Evolutionary conservation across 1,140 invertebrate species (phyloP).

Genomic region (Panulirus ornatus): DNA sequence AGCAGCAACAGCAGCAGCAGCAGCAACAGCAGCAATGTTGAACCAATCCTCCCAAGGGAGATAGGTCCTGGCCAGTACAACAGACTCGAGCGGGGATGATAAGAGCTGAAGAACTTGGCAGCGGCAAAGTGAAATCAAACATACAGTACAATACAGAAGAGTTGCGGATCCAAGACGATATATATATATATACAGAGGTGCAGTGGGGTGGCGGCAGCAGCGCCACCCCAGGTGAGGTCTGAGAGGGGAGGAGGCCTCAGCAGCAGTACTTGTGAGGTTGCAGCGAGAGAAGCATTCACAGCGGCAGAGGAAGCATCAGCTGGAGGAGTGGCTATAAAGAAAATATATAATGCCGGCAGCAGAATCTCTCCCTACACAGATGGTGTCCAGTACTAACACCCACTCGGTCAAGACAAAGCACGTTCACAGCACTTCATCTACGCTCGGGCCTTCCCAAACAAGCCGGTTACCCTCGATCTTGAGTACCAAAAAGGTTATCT

Average conservation of each 20-base stretch:
- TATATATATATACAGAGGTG: background rate
- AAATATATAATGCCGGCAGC: constrained; percentile 2
- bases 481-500: too few relatives aligned
- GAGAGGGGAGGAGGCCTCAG: background rate
- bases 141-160: background rate
- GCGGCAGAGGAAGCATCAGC: background rate
- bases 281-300: background rate
- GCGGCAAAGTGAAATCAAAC: background rate
- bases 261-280: background rate
- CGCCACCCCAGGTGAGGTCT: background rate
- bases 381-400: too few relatives aligned
- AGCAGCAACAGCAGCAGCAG: background rate
- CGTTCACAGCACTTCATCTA: background rate
- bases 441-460: background rate
- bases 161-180: background rate
- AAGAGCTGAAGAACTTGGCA: background rate
- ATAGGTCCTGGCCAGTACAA: background rate
- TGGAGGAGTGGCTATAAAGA: background rate
- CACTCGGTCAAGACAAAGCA: background rate
- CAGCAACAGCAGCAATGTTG: background rate
- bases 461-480: too few relatives aligned
- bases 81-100: background rate
- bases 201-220: too few relatives aligned
- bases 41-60: background rate
- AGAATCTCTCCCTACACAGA: background rate